Conservation (phyloP, 2,888 invertebrate species). For the Hydriomena furcata region DNA sequence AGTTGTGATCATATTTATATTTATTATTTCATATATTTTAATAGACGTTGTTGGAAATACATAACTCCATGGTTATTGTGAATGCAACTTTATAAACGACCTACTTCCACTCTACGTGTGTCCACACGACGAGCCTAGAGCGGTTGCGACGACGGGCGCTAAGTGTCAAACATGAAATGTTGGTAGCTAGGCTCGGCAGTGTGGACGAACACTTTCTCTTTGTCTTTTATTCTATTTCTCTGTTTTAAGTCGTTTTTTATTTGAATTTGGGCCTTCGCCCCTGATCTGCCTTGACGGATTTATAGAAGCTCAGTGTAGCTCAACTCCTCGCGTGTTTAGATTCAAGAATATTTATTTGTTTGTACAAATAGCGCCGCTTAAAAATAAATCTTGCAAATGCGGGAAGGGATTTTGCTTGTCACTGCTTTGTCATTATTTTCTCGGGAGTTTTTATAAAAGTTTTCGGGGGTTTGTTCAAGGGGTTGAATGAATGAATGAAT, state of each 20-base stretch:
- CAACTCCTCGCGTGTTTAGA: conserved; percentile 33
- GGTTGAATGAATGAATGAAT: too few species aligned
- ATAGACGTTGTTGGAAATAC: too few species aligned
- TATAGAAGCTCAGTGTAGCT: conserved; percentile 45
- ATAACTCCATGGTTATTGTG: too few species aligned
- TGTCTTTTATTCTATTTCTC: background rate
- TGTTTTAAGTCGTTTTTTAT: conserved; percentile 16
- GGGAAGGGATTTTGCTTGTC: conserved; percentile 28
- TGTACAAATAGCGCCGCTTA: conserved; percentile 35
- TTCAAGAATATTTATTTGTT: conserved; percentile 44
- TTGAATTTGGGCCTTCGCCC: conserved; percentile 39
- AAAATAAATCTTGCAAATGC: conserved; percentile 33
- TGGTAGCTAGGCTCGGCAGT: too few species aligned
- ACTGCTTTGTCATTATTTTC: conserved; percentile 33
- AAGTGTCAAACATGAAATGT: too few species aligned
- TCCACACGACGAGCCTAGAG: too few species aligned
- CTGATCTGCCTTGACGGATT: conserved; percentile 50
- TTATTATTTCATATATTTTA: too few species aligned
- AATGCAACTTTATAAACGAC: too few species aligned
- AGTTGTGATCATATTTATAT: too few species aligned
- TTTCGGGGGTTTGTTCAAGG: background rate
- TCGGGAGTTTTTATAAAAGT: background rate
- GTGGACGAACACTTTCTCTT: background rate
- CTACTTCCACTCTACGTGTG: too few species aligned
- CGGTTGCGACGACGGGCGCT: too few species aligned